Evolutionary conservation across 2,888 invertebrate genomes (phyloP).

Genomic region (Drosophila testacea): DNA sequence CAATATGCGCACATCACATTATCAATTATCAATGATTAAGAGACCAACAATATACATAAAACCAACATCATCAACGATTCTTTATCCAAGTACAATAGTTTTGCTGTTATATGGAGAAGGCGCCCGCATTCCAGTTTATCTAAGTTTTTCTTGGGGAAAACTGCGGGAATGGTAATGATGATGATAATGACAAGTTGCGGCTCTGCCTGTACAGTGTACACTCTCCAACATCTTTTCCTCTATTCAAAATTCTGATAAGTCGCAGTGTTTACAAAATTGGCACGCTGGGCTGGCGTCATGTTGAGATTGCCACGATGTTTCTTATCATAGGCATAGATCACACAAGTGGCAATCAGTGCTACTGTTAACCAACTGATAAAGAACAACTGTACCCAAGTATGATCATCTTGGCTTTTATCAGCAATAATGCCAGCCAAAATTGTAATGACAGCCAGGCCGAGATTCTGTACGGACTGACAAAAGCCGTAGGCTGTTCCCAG

Average conservation of each 20-base stretch:
- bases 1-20: conserved; percentile 72
- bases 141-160: background rate
- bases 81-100: background rate
- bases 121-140: conserved; percentile 3
- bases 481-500: conserved; percentile 98
- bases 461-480: conserved; percentile 97
- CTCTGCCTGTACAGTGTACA: background rate
- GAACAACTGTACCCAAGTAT: conserved; percentile 95
- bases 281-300: conserved; percentile 89
- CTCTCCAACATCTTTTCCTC: too few species aligned
- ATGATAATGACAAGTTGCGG: conserved; percentile 3
- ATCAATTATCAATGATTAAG: conserved; percentile 36
- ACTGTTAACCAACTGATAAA: conserved; percentile 94
- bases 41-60: background rate
- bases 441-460: conserved; percentile 95
- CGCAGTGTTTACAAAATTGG: conserved; percentile 41
- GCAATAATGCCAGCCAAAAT: conserved; percentile 94
- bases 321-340: conserved; percentile 91
- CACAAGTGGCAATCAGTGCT: conserved; percentile 89
- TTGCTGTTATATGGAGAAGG: background rate
- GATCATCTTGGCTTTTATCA: conserved; percentile 90
- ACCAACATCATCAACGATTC: background rate
- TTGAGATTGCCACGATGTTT: conserved; percentile 89
- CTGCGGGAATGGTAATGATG: conserved; percentile 1
- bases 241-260: conserved; percentile 73